Evolutionary conservation across 2,797 vertebrate genomes (phyloP), one percentile per base, ranked within the genome.

Genomic region (Diplodus puntazzo): DNA sequence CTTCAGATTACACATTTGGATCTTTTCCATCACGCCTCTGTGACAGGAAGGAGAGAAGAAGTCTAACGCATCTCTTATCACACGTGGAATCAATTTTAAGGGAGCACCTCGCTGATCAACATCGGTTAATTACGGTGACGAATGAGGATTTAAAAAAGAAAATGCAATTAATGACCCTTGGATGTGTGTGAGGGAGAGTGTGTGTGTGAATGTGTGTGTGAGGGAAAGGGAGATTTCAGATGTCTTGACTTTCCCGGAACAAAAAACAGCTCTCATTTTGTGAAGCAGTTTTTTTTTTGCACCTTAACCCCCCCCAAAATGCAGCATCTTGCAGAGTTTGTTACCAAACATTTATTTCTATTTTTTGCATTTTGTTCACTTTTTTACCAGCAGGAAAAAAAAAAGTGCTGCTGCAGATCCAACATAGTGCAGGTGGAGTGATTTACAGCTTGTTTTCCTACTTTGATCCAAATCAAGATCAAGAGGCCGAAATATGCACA

Each of bases 1-100:
- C 93, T 96, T 95, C 93, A 94, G 93, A 96, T 96, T 94, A 95
- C 95, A 95, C 92, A 91, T 96, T 95, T 95, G 94, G 94, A 95
- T 95, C 91, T 94, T 94, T 95, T 96, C 94, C 95, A 94, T 93
- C 92, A 94, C 93, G 92, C 93, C 90, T 89, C 92, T 14, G 75
- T 83, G 92, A 94, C 94, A 95, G 92, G 92, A 92, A 91, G 90
- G 92, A 89, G 88, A 89, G 34, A 63, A 89, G 88, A 42, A 7
- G 92, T 1, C 20, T 82, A 90, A 89, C 90, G 92, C 93, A 92
- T 94, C 92, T 94, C 92, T 91, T 93, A 95, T 95, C 94, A 90
- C 95, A 96, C 94, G 92, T 94, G 94, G 94, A 95, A 95, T 95
- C 95, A 90, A 93, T 96, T 94, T 94, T 87, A 89, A 92, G 90